These are phyloP conservation scores for Trissolcus brochymenae DNA, from an alignment of 2,888 invertebrate genomes.

Conservation along the genomic window DNA sequence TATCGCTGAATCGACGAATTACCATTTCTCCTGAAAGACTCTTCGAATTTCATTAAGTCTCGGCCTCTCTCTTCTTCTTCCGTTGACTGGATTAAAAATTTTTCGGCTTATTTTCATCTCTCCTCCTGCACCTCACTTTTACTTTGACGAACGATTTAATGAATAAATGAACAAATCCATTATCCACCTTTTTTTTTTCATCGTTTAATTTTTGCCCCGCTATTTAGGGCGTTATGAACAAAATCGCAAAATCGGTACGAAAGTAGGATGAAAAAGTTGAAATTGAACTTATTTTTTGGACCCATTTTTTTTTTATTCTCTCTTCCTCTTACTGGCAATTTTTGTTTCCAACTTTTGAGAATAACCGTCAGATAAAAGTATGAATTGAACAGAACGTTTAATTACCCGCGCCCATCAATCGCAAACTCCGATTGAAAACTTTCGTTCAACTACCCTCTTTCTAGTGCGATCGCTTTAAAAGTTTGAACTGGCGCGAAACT, in stretches of 20 bases:
- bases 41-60: slow-evolving; percentile 50
- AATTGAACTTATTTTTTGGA: too few relatives aligned
- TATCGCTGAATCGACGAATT: slow-evolving; percentile 61
- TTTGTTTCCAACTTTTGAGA: slow-evolving; percentile 1
- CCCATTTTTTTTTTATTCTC: neutral
- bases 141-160: slow-evolving; percentile 18
- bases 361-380: slow-evolving; percentile 9
- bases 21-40: slow-evolving; percentile 39
- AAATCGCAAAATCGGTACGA: too few relatives aligned
- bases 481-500: slow-evolving; percentile 15
- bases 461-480: slow-evolving; percentile 16
- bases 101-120: slow-evolving; percentile 39
- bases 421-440: slow-evolving; percentile 3
- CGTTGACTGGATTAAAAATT: slow-evolving; percentile 21
- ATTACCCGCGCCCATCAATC: slow-evolving; percentile 11
- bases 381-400: slow-evolving; percentile 9
- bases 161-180: slow-evolving; percentile 8
- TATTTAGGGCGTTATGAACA: too few relatives aligned
- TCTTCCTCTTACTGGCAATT: neutral
- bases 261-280: too few relatives aligned
- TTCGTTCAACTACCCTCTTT: slow-evolving; percentile 12
- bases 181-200: neutral
- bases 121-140: neutral
- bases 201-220: neutral
- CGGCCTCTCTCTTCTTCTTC: slow-evolving; percentile 2